Conservation (phyloP, 2,888 invertebrate genomes). For the Caradrina clavipalpis region DNA sequence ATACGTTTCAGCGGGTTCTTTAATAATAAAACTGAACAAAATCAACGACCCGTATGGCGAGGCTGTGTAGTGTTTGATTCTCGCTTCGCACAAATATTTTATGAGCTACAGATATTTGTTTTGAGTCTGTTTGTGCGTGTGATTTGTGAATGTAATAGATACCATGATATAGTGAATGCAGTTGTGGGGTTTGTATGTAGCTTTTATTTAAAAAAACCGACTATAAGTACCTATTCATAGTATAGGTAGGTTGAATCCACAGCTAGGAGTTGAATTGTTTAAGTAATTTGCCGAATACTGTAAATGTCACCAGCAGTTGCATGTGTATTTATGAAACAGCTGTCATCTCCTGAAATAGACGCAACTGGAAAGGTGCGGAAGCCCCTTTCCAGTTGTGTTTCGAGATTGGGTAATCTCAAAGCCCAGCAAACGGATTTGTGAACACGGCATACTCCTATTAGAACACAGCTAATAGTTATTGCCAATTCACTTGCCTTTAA, state of each 20-base stretch:
- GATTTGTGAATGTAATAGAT: constrained; percentile 50
- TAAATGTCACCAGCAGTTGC: neutral
- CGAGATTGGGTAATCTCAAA: constrained; percentile 2
- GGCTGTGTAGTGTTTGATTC: constrained; percentile 38
- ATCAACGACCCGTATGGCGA: constrained; percentile 4
- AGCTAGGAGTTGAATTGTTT: neutral
- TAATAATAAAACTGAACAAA: constrained; percentile 34
- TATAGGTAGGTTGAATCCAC: too few species aligned
- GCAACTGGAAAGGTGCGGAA: constrained; percentile 2
- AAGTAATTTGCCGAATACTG: neutral
- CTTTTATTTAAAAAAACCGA: neutral
- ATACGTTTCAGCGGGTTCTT: constrained; percentile 27
- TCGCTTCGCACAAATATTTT: constrained; percentile 40
- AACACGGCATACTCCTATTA: constrained; percentile 1
- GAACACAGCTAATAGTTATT: constrained; percentile 36
- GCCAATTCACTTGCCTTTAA: constrained; percentile 35
- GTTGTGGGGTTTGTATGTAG: neutral
- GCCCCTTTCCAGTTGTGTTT: too few species aligned
- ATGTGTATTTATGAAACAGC: neutral
- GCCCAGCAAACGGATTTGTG: constrained; percentile 13
- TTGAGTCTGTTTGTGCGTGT: constrained; percentile 33
- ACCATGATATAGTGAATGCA: constrained; percentile 18
- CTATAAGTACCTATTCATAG: too few species aligned
- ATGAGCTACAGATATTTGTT: constrained; percentile 55
- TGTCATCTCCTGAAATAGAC: constrained; percentile 4